These are phyloP conservation scores for Ypsolopha scabrella DNA, from an alignment of 2,888 invertebrate genomes.

Conservation along the genomic window DNA sequence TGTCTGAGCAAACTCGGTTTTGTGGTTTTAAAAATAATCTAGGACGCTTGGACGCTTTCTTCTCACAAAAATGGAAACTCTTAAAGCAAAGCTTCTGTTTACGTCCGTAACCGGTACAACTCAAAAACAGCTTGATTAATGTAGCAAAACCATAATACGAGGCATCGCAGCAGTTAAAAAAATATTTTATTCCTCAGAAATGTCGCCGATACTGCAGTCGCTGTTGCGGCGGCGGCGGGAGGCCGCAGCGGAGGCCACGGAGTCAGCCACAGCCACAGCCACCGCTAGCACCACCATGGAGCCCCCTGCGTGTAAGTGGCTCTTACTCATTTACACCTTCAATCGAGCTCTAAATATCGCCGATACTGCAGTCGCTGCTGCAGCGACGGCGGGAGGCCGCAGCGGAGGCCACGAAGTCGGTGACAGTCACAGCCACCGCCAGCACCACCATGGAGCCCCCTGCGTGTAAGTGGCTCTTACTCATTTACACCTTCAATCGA, in stretches of 20 bases:
- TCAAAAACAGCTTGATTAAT: too few species aligned
- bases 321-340: too few species aligned
- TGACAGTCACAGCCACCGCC: not conserved
- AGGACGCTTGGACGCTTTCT: too few species aligned
- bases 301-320: not conserved
- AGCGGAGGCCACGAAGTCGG: not conserved
- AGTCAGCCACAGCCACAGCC: not conserved
- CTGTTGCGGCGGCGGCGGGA: constrained; percentile 13
- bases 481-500: too few species aligned
- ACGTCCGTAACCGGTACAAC: too few species aligned
- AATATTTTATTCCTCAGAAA: constrained; percentile 21
- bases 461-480: not conserved
- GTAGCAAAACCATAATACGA: too few species aligned
- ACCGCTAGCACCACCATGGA: not conserved
- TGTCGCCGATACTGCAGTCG: constrained; percentile 48
- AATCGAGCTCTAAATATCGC: constrained; percentile 34
- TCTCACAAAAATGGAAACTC: too few species aligned
- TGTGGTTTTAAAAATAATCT: too few species aligned
- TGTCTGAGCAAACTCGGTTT: too few species aligned
- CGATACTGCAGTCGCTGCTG: constrained; percentile 31
- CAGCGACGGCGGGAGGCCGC: constrained; percentile 4
- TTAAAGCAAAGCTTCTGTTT: too few species aligned
- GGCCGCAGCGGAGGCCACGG: not conserved
- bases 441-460: not conserved
- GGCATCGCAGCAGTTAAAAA: too few species aligned